Evolutionary conservation across 2,113 vertebrate species (phyloP).

Genomic region (Hypomesus transpacificus): DNA sequence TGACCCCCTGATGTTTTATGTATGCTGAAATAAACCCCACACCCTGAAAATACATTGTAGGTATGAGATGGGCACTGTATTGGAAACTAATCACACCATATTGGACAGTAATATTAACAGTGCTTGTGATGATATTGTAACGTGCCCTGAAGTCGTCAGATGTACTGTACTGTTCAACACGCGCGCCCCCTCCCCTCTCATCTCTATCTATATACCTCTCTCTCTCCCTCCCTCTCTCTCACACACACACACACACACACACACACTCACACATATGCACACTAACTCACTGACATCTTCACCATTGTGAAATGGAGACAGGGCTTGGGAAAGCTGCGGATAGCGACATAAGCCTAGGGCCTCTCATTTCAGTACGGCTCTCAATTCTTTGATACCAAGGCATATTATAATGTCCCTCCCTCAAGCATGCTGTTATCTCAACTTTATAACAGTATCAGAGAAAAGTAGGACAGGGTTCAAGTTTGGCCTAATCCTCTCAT

Average conservation of each 20-base stretch:
- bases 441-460: conserved; percentile 58
- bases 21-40: conserved; percentile 59
- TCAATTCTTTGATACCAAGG: conserved; percentile 60
- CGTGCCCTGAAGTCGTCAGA: conserved; percentile 11
- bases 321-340: conserved; percentile 55
- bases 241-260: neutral
- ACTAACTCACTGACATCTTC: conserved; percentile 36
- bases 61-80: conserved; percentile 42
- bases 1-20: conserved; percentile 79
- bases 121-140: conserved; percentile 19
- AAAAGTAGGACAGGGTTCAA: conserved; percentile 61
- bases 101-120: conserved; percentile 38
- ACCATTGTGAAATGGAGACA: conserved; percentile 32
- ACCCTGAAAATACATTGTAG: conserved; percentile 49
- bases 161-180: neutral
- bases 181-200: neutral
- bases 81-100: conserved; percentile 51
- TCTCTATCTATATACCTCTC: neutral
- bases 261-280: neutral
- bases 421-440: conserved; percentile 62
- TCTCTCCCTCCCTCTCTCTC: neutral
- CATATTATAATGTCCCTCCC: conserved; percentile 61
- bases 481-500: conserved; percentile 65
- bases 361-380: conserved; percentile 54
- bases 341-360: conserved; percentile 59